phyloP scores from a whole-genome alignment of 1,140 invertebrate species.

The Brachionus sp. region DNA sequence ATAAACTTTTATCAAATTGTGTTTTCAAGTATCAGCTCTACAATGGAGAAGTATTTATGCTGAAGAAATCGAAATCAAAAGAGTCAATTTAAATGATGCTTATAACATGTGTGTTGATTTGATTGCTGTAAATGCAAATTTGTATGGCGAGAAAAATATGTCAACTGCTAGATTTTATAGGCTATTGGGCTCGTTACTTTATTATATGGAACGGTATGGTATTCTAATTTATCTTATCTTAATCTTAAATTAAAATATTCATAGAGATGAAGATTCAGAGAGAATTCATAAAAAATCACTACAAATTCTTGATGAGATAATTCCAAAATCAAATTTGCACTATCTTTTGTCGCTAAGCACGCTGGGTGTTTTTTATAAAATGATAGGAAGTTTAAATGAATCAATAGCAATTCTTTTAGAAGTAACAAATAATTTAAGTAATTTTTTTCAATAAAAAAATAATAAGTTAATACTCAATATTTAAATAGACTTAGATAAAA shows the following conservation, averaged over 20 bases:
- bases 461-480: too few relatives aligned
- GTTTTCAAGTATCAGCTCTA: constrained; percentile 9
- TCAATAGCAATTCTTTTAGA: constrained; percentile 34
- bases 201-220: constrained; percentile 28
- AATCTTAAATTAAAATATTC: neutral
- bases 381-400: constrained; percentile 35
- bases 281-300: constrained; percentile 38
- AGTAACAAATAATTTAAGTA: constrained; percentile 24
- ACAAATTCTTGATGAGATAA: neutral
- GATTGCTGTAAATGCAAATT: neutral
- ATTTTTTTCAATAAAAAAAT: too few relatives aligned
- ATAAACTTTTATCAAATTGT: neutral
- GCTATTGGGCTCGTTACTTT: constrained; percentile 9
- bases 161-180: constrained; percentile 29
- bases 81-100: constrained; percentile 37
- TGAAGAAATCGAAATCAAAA: constrained; percentile 9
- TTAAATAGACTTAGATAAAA: constrained; percentile 26
- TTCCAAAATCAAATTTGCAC: constrained; percentile 1
- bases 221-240: neutral
- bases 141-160: neutral
- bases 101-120: constrained; percentile 9
- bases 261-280: constrained; percentile 32
- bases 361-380: constrained; percentile 42
- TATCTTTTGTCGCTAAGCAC: constrained; percentile 35
- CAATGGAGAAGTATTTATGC: constrained; percentile 43